A percentile compares a stretch with the other conserved stretches of the same genome.
Evolutionary conservation across 1,140 invertebrate species (phyloP).

Genomic region (Micrasema longulum): DNA sequence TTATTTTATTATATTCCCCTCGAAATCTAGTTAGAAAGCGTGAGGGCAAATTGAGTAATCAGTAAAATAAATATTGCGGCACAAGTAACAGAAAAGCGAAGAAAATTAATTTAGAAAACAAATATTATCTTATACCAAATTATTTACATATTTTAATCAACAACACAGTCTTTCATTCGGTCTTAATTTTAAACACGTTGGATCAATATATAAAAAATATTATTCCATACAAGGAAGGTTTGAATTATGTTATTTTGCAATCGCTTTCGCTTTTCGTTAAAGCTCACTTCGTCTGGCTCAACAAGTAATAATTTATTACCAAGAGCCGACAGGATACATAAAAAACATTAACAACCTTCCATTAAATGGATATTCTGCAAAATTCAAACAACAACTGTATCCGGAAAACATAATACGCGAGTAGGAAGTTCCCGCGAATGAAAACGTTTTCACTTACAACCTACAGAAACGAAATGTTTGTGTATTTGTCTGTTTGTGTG

Average conservation of each 20-base stretch:
- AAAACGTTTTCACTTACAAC: neutral
- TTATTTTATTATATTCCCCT: slow-evolving; percentile 14
- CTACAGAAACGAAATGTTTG: neutral
- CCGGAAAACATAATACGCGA: slow-evolving; percentile 30
- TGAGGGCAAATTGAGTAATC: slow-evolving; percentile 35
- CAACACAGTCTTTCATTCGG: too few relatives aligned
- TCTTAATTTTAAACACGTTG: too few relatives aligned
- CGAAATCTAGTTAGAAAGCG: neutral
- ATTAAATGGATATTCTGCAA: slow-evolving; percentile 37
- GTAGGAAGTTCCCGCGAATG: neutral
- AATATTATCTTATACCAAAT: slow-evolving; percentile 67
- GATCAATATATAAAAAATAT: too few relatives aligned
- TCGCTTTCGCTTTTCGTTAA: too few relatives aligned
- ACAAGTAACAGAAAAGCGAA: slow-evolving; percentile 34
- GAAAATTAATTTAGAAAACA: slow-evolving; percentile 68
- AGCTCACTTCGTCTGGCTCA: too few relatives aligned
- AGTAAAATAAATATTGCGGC: slow-evolving; percentile 34
- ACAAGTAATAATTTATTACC: too few relatives aligned
- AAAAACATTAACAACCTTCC: slow-evolving; percentile 20
- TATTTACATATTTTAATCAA: slow-evolving; percentile 32
- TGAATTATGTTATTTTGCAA: neutral
- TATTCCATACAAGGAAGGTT: too few relatives aligned
- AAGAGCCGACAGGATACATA: neutral
- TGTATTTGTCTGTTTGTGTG: neutral
- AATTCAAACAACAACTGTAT: slow-evolving; percentile 48